Evolutionary conservation across 2,888 invertebrate genomes (phyloP), one percentile per base, ranked within the genome.

Genomic region (Sinopyrophorus schimmeli): DNA sequence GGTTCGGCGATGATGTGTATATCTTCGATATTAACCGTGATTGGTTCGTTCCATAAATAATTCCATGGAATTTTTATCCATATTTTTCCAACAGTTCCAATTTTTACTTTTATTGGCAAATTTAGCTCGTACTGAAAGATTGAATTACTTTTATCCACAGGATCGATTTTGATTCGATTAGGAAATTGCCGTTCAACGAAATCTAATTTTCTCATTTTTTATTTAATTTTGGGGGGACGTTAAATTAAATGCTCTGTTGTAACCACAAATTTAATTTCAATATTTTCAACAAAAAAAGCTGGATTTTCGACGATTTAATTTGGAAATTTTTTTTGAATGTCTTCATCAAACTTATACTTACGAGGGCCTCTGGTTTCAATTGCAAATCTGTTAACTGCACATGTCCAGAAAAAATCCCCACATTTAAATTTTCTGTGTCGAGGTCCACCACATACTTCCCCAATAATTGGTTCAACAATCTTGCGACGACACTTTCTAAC

Each of bases 361-460:
- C 90, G 80, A 91, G 71, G 57, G 90, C 89, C 70, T 90, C 89
- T 17, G 88, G 83, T 67, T 88, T 87, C 20, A 91, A 76, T 70
- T 85, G 86, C 34, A 91, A 74, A 65, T 90, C 88, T 2, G 82
- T 83, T 38, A 91, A 78, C 69, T 86, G 86, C 40, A 89, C 87
- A 66, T 84, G 82, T 53, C 90, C 90, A 55, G 87, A 86, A 72
- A 89, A 88, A 58, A 91, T 88, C 61, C 90, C 89, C 49, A 90
- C 84, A 66, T 88, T 89, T 35, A 91, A 80, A 68, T 89, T 87
- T 75, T 89, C 89, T 1, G 87, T 86, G 69, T 91, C 89, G 61
- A 91, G 74, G 69, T 90, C 88, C 68, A 87, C 84, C 17, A 90
- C 84, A 66, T 89, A 91, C 71, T 87, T 87, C 53, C 89, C 89